Evolutionary conservation across 2,113 vertebrate genomes (phyloP), one percentile per base, ranked within the genome.

Genomic region (Ramphastos sulfuratus): DNA sequence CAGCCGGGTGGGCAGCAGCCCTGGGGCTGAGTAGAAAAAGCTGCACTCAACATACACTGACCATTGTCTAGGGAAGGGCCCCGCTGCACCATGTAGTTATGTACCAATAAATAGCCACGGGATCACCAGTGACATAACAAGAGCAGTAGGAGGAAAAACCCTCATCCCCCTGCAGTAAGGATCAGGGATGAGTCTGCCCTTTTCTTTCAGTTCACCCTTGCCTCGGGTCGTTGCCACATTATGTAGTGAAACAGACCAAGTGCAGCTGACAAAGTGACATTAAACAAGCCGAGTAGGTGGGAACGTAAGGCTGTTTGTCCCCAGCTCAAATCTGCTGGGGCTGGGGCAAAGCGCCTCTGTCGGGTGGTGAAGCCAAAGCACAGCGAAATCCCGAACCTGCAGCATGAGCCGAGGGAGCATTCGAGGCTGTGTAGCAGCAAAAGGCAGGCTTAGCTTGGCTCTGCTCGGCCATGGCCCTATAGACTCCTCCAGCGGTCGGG

Each of bases 211-310:
- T 31, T 56, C 23, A 5, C 14, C 16, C 14, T 24, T n/a, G 6
- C 19, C 55, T 86, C 37, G 15, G 14, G 54, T 37, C 21, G 31
- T 39, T 8, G 1, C 61, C 52, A 6, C 0, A 0, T 69, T 35
- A 8, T 0, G 3, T 25, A 44, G 44, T 4, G 31, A 8, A 39
- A 48, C 25, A 28, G 48, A 12, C 4, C 9, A 6, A 52, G 64
- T 18, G 25, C 55, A 28, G 16, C 2, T 33, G 46, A 25, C 46
- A 8, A 54, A 2, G 14, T n/a, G 71, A 28, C 4, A 3, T 48
- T 81, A 60, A 92, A 33, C 21, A 0, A 0, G 6, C 54, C 10
- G 28, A 69, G 35, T 20, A 59, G 18, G 2, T 24, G 33, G 64
- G 27, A 0, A 0, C 44, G 44, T 25, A 46, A 76, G 33, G 42